Percentiles rank a stretch among this genome's conserved stretches.
phyloP scores from a whole-genome alignment of 2,797 vertebrate species.

The Sparidentex hasta region DNA sequence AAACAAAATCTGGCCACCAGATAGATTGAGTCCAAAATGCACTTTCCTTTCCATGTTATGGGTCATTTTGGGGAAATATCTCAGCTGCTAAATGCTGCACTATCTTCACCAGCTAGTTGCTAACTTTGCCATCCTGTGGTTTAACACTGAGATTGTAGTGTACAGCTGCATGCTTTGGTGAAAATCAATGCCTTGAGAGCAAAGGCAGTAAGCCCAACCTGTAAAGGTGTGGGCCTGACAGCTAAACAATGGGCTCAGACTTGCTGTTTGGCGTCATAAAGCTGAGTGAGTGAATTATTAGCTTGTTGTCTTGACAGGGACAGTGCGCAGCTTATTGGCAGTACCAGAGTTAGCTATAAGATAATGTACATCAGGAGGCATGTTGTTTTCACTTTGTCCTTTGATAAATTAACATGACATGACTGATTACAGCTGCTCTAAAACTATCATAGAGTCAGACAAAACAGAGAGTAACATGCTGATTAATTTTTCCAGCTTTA shows the following conservation, averaged over 20 bases:
- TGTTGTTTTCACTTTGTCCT: not conserved
- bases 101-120: not conserved
- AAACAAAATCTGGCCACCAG: not conserved
- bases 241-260: not conserved
- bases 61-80: not conserved
- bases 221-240: not conserved
- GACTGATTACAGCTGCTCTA: not conserved
- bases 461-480: not conserved
- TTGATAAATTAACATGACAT: not conserved
- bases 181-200: not conserved
- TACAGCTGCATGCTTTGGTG: not conserved
- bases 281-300: not conserved
- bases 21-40: not conserved
- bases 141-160: not conserved
- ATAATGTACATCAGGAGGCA: too few relatives aligned
- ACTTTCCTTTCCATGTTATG: not conserved
- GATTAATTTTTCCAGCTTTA: conserved; percentile 61
- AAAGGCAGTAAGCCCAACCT: not conserved
- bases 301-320: too few relatives aligned
- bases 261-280: not conserved
- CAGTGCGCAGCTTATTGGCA: too few relatives aligned
- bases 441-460: not conserved
- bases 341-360: too few relatives aligned
- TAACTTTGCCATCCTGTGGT: not conserved
- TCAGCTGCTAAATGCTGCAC: not conserved